phyloP scores from a whole-genome alignment of 2,888 invertebrate genomes.

The Morinoia aosen region DNA sequence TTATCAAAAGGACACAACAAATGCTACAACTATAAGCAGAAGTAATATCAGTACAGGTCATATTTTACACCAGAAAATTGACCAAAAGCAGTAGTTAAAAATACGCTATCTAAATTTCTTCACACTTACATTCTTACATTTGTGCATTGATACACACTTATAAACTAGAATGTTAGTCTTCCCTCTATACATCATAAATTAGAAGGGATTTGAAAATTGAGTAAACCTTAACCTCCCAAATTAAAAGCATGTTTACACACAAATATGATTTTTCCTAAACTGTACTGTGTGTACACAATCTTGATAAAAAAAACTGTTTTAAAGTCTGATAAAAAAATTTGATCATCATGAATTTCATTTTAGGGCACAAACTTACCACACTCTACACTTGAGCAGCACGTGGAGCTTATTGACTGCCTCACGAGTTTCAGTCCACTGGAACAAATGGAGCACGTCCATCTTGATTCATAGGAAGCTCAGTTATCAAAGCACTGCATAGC shows the following conservation, averaged over 20 bases:
- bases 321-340: not conserved
- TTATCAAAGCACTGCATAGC: not conserved
- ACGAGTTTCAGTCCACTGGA: constrained; percentile 56
- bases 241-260: too few relatives aligned
- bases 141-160: not conserved
- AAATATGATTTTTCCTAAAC: too few relatives aligned
- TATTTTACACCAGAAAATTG: too few relatives aligned
- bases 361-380: constrained; percentile 36
- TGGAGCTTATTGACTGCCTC: constrained; percentile 55
- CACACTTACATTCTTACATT: not conserved
- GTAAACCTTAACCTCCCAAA: too few relatives aligned
- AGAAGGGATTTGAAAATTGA: not conserved
- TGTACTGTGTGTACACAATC: not conserved
- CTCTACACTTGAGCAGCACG: constrained; percentile 54
- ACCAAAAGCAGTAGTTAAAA: not conserved
- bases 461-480: not conserved
- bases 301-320: not conserved
- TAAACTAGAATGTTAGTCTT: not conserved
- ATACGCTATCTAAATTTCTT: not conserved
- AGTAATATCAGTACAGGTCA: too few relatives aligned
- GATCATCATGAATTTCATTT: not conserved
- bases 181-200: not conserved
- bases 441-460: constrained; percentile 58
- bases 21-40: too few relatives aligned
- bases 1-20: not conserved